Percentiles rank a stretch among this genome's conserved stretches.
Evolutionary conservation across 2,797 vertebrate genomes (phyloP).

Genomic region (Ceyx erithaca): DNA sequence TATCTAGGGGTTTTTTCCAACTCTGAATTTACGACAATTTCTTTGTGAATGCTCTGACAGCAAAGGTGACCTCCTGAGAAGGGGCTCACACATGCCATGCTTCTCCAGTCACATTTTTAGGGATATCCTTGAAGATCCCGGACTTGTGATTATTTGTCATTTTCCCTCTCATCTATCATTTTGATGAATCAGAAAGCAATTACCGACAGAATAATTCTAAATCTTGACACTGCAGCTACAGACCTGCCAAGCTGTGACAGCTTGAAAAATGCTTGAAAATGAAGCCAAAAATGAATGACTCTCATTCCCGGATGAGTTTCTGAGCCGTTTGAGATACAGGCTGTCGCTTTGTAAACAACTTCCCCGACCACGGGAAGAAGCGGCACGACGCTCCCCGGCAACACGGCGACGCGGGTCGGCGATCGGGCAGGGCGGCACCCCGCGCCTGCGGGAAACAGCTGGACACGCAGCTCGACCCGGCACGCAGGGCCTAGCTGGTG

Average conservation of each 20-base stretch:
- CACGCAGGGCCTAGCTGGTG: neutral
- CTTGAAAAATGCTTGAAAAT: conserved; percentile 65
- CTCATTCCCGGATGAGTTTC: conserved; percentile 61
- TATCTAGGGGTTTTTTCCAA: neutral
- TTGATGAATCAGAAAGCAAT: conserved; percentile 76
- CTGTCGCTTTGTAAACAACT: conserved; percentile 64
- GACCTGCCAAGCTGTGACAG: conserved; percentile 75
- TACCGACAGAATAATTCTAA: conserved; percentile 76
- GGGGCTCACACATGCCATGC: neutral
- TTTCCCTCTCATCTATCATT: conserved; percentile 74
- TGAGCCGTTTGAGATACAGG: conserved; percentile 47
- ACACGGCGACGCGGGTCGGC: rapidly evolving
- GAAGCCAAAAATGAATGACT: conserved; percentile 66
- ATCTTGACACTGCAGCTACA: conserved; percentile 75
- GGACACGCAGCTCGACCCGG: neutral
- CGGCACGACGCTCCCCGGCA: neutral
- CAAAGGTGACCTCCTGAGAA: conserved; percentile 60
- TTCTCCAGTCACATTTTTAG: conserved; percentile 60
- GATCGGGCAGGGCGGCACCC: neutral
- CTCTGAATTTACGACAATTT: conserved; percentile 38
- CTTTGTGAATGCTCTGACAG: conserved; percentile 40
- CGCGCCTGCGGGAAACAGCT: neutral
- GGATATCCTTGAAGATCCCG: conserved; percentile 68
- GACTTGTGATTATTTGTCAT: conserved; percentile 71
- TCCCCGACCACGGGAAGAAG: conserved; percentile 14